These are phyloP conservation scores for Tetrao urogallus DNA, from an alignment of 2,113 vertebrate genomes.

Conservation along the genomic window DNA sequence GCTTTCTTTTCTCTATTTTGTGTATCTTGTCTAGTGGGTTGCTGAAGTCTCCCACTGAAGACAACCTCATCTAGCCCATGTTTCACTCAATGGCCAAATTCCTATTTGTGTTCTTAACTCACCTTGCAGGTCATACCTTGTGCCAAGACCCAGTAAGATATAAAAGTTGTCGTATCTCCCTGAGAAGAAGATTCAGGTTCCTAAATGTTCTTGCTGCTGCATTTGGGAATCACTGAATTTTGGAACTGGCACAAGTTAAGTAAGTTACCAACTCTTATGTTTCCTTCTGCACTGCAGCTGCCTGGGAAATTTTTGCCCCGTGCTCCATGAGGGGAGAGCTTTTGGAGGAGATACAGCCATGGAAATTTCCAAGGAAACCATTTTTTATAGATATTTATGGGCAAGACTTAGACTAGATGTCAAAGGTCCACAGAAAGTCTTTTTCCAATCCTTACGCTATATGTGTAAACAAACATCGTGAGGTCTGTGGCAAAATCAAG, in stretches of 20 bases:
- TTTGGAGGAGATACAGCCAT: neutral
- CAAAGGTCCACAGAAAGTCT: neutral
- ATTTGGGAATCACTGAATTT: neutral
- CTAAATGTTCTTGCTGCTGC: neutral
- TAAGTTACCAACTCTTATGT: neutral
- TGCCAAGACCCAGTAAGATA: neutral
- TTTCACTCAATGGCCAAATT: neutral
- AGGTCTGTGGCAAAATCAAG: neutral
- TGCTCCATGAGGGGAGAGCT: fast-evolving
- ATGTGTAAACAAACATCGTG: neutral
- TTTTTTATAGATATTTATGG: neutral
- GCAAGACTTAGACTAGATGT: neutral
- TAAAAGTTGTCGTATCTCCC: neutral
- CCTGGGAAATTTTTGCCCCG: neutral
- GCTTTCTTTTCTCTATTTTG: neutral
- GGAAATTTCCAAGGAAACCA: neutral
- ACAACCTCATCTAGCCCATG: neutral
- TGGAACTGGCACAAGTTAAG: neutral
- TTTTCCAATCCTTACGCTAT: fast-evolving
- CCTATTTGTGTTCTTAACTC: neutral
- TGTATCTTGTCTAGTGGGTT: neutral
- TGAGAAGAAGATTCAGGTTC: neutral
- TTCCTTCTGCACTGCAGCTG: neutral
- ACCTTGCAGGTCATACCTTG: neutral
- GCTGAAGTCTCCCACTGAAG: neutral